Conservation (phyloP, 2,888 invertebrate species). For the Aphidius colemani region DNA sequence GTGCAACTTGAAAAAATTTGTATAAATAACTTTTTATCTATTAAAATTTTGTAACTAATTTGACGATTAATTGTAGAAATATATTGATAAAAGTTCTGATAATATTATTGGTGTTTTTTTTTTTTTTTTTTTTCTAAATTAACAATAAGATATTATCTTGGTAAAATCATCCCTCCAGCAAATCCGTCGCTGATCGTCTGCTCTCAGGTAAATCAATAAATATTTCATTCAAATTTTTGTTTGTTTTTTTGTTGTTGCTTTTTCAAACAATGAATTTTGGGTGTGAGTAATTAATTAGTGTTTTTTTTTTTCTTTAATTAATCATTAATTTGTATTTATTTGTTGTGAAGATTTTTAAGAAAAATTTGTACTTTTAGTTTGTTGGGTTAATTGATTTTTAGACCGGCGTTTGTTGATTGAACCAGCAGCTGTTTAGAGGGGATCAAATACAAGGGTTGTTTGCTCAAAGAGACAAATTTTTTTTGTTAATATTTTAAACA, state of each 20-base stretch:
- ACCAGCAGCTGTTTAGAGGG: background rate
- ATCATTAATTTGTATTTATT: background rate
- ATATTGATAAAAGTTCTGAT: too few species aligned
- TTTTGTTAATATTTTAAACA: too few species aligned
- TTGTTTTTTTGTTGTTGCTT: background rate
- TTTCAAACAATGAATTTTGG: background rate
- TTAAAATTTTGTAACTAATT: too few species aligned
- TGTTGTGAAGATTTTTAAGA: too few species aligned
- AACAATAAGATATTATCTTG: background rate
- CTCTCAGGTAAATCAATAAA: constrained; percentile 50
- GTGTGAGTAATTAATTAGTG: background rate
- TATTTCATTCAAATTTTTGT: background rate
- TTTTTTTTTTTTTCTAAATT: too few species aligned
- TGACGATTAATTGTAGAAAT: too few species aligned
- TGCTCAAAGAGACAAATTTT: too few species aligned
- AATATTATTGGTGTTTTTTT: too few species aligned
- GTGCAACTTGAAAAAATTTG: too few species aligned
- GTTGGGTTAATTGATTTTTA: constrained; percentile 6
- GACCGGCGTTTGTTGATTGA: background rate
- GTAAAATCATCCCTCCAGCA: constrained; percentile 22
- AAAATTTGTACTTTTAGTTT: too few species aligned
- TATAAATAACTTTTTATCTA: too few species aligned
- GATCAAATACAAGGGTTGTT: background rate
- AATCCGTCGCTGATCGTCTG: constrained; percentile 33
- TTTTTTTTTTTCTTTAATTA: background rate